Conservation (phyloP, 2,888 invertebrate genomes). For the Phymatocera aterrima region DNA sequence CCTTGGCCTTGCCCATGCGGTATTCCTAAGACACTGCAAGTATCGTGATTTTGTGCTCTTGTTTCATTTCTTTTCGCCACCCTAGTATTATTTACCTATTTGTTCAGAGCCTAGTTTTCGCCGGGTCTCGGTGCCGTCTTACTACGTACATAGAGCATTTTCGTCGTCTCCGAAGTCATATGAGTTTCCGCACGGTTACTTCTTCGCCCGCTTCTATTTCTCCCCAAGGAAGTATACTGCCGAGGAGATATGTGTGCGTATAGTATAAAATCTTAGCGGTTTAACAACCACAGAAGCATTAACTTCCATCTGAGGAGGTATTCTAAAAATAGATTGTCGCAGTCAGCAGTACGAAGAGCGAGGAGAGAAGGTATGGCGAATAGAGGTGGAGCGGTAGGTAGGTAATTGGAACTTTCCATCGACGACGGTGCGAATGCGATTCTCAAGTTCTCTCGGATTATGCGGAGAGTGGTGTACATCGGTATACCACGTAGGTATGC, state of each 20-base stretch:
- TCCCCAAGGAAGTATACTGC: no score
- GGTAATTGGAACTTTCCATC: constrained; percentile 40
- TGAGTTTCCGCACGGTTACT: no score
- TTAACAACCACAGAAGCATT: constrained; percentile 28
- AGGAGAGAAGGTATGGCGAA: constrained; percentile 11
- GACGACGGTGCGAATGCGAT: constrained; percentile 10
- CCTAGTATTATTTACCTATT: constrained; percentile 29
- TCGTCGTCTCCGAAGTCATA: no score
- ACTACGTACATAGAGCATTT: no score
- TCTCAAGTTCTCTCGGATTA: constrained; percentile 24
- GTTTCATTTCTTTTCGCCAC: constrained; percentile 48
- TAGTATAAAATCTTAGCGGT: constrained; percentile 8
- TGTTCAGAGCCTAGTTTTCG: background rate
- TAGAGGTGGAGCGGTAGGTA: no score
- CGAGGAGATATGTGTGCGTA: no score
- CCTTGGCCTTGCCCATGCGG: constrained; percentile 69
- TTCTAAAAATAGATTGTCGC: constrained; percentile 34
- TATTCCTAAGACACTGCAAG: constrained; percentile 65
- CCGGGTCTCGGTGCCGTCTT: constrained; percentile 1
- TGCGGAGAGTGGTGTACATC: background rate
- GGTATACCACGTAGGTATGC: no score
- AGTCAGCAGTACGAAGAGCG: constrained; percentile 32
- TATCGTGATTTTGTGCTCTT: constrained; percentile 58
- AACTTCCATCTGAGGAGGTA: background rate
- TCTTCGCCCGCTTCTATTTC: no score